Percentiles rank a stretch among this genome's conserved stretches.
phyloP scores from a whole-genome alignment of 2,888 invertebrate genomes.

The Meliscaeva auricollis region DNA sequence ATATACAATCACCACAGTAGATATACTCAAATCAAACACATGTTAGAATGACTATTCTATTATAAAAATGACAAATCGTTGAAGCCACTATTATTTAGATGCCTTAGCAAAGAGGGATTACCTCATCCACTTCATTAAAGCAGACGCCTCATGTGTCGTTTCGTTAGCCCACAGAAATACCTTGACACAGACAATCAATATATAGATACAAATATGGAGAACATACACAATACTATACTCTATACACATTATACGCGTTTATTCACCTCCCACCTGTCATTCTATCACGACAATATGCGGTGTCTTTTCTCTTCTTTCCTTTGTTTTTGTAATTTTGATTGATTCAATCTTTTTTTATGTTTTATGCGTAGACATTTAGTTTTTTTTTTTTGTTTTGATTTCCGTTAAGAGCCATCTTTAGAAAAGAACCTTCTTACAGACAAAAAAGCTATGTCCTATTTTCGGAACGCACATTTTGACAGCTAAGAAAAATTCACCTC shows the following conservation, averaged over 20 bases:
- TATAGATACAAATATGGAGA: neutral
- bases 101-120: constrained; percentile 54
- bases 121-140: constrained; percentile 55
- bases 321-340: constrained; percentile 35
- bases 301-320: neutral
- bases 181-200: constrained; percentile 55
- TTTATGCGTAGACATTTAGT: constrained; percentile 47
- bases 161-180: constrained; percentile 45
- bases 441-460: constrained; percentile 43
- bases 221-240: too few relatives aligned
- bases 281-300: constrained; percentile 2
- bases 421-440: constrained; percentile 4
- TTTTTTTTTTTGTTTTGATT: constrained; percentile 35
- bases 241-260: constrained; percentile 18
- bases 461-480: constrained; percentile 34
- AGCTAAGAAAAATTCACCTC: neutral
- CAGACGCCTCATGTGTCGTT: constrained; percentile 55
- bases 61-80: constrained; percentile 61
- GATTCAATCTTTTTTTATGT: constrained; percentile 46
- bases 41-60: constrained; percentile 55
- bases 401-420: constrained; percentile 42
- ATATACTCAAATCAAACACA: constrained; percentile 48
- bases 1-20: constrained; percentile 38
- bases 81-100: constrained; percentile 18
- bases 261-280: constrained; percentile 36